Base-by-base conservation (phyloP, 2,113 vertebrate species). In the Halcyon malimbica region DNA sequence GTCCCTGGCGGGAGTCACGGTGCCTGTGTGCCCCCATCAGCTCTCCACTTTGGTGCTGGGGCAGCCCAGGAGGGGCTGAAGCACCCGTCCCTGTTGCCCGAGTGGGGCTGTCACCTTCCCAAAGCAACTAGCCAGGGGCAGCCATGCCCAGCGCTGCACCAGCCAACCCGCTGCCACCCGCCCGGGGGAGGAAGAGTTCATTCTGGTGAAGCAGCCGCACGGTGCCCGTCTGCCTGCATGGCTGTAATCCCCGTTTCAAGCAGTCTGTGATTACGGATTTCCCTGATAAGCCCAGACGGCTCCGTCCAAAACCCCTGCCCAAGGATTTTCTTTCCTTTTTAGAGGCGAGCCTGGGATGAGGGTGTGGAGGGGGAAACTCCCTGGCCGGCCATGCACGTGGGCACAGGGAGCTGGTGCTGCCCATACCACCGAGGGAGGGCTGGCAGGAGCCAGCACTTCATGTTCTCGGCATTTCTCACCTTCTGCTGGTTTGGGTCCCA, bases 241-340 rank as follows among this genome's bases (percentile, higher is more conserved):
- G 65, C 95, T 24, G 28, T 94, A 94, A 94, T 96, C 94, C 93
- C 69, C 0, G 0, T 83, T 91, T 50, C 70, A 63, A 65, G 80
- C 87, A 87, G 76, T 78, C 81, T 62, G 92, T 96, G 96, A 90
- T 92, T 87, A 78, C 0, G 41, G 96, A 97, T 97, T 97, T 94
- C 93, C 80, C 80, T 53, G 87, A 92, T 95, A 89, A 97, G 82
- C 90, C 87, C 14, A 19, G 83, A 54, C 33, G 2, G 90, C 83
- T 93, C 69, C 73, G 67, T 78, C 71, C 94, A 92, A 93, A 92
- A 92, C 83, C 89, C 64, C 84, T 90, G 74, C 73, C 54, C 57
- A 11, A 79, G 79, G 91, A 93, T 97, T 94, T 96, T 87, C 67
- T 89, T 94, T 89, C 65, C 35, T 90, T 90, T 97, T 51, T 35